phyloP scores from a whole-genome alignment of 2,888 invertebrate species.

The Pecten maximus region DNA sequence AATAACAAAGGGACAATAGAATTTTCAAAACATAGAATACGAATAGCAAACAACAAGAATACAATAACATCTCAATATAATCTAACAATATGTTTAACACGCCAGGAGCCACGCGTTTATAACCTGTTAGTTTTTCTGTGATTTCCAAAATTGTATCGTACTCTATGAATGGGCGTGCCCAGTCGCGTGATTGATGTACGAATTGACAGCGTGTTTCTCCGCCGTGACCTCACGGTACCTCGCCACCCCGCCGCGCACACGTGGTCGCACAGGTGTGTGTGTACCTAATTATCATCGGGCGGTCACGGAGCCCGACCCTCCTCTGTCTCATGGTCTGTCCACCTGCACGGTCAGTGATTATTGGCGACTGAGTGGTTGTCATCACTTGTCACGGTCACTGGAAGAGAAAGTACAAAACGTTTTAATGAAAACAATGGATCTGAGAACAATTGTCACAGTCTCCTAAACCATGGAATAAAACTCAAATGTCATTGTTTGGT shows the following conservation, averaged over 20 bases:
- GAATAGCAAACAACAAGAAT: too few relatives aligned
- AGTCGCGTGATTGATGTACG: neutral
- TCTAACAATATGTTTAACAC: too few relatives aligned
- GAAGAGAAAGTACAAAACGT: neutral
- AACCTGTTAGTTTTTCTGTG: neutral
- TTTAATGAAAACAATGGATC: neutral
- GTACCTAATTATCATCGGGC: neutral
- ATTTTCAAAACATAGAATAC: too few relatives aligned
- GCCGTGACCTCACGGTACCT: constrained; percentile 24
- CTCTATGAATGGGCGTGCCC: neutral
- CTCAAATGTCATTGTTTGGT: too few relatives aligned
- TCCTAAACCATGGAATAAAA: too few relatives aligned
- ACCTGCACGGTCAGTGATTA: neutral
- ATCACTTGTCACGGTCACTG: neutral
- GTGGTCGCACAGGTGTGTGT: constrained; percentile 26
- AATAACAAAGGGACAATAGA: too few relatives aligned
- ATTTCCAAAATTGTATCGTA: neutral
- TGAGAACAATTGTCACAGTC: too few relatives aligned
- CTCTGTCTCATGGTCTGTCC: neutral
- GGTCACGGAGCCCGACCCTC: neutral
- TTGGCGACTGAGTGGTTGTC: neutral
- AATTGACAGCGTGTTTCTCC: neutral
- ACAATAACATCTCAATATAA: too few relatives aligned
- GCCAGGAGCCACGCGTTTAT: neutral
- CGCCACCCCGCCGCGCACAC: constrained; percentile 26